Evolutionary conservation across 2,888 invertebrate species (phyloP).

Genomic region (Nomada fabriciana): DNA sequence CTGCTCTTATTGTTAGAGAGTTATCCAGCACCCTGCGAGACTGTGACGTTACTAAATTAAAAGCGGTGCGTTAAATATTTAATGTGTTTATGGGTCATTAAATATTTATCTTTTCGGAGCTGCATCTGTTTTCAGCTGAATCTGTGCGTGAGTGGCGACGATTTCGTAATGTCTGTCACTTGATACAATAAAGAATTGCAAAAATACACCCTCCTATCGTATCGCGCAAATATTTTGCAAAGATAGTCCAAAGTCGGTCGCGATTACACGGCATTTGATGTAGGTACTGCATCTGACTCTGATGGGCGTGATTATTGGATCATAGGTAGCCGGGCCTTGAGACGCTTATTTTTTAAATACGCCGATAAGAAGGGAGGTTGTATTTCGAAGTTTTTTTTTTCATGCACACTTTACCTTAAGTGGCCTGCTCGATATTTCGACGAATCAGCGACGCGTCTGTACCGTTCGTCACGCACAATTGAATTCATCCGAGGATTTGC

Average conservation of each 20-base stretch:
- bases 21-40: too few relatives aligned
- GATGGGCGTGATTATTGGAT: conserved; percentile 12
- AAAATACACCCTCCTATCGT: not conserved
- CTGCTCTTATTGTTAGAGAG: too few relatives aligned
- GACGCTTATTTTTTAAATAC: conserved; percentile 24
- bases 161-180: not conserved
- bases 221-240: conserved; percentile 5
- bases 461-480: conserved; percentile 17
- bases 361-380: conserved; percentile 1
- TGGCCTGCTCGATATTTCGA: not conserved
- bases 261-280: too few relatives aligned
- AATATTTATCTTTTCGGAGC: too few relatives aligned
- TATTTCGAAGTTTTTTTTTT: not conserved
- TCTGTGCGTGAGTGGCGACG: not conserved
- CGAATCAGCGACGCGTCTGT: not conserved
- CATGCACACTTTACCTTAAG: not conserved
- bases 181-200: not conserved
- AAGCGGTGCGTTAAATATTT: too few relatives aligned
- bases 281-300: not conserved
- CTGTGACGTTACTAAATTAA: too few relatives aligned
- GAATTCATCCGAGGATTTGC: conserved; percentile 24
- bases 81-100: too few relatives aligned
- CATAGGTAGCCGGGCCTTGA: not conserved
- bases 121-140: too few relatives aligned
- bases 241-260: conserved; percentile 5